phyloP scores from a whole-genome alignment of 1,140 invertebrate species.

The Mylabris phalerata region DNA sequence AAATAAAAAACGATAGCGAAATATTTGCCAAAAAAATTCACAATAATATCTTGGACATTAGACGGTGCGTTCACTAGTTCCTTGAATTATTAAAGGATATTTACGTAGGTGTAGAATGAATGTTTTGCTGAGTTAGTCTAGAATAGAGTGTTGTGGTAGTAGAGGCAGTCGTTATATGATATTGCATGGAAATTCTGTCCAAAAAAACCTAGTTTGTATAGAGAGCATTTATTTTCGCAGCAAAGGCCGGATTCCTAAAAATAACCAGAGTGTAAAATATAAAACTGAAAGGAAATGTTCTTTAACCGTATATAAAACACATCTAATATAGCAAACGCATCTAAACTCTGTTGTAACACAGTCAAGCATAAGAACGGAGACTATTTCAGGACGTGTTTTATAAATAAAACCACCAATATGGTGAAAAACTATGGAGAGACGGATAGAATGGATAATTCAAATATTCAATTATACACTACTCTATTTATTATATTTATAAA shows the following conservation, averaged over 20 bases:
- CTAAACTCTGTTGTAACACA: conserved; percentile 15
- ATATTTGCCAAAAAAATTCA: too few species aligned
- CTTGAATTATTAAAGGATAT: too few species aligned
- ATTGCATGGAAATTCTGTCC: conserved; percentile 9
- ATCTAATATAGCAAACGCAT: conserved; percentile 27
- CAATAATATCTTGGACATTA: too few species aligned
- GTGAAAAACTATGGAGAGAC: conserved; percentile 12
- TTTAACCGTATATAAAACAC: conserved; percentile 8
- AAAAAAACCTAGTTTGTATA: not conserved
- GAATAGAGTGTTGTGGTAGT: too few species aligned
- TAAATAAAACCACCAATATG: conserved; percentile 22
- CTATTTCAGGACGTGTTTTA: conserved; percentile 19
- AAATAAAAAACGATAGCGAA: too few species aligned
- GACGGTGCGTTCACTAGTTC: too few species aligned
- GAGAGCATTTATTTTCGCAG: conserved; percentile 12
- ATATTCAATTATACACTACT: not conserved
- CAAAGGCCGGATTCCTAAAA: conserved; percentile 16
- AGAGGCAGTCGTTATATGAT: not conserved
- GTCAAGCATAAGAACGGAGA: not conserved
- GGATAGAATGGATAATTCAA: not conserved
- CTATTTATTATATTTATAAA: conserved; percentile 8
- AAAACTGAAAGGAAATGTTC: conserved; percentile 14
- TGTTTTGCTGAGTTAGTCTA: too few species aligned
- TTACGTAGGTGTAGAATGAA: too few species aligned
- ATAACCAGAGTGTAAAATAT: conserved; percentile 11